A percentile compares a stretch with the other conserved stretches of the same genome.
These are phyloP conservation scores for Corythaeola cristata DNA, from an alignment of 2,113 vertebrate species.

Conservation along the genomic window DNA sequence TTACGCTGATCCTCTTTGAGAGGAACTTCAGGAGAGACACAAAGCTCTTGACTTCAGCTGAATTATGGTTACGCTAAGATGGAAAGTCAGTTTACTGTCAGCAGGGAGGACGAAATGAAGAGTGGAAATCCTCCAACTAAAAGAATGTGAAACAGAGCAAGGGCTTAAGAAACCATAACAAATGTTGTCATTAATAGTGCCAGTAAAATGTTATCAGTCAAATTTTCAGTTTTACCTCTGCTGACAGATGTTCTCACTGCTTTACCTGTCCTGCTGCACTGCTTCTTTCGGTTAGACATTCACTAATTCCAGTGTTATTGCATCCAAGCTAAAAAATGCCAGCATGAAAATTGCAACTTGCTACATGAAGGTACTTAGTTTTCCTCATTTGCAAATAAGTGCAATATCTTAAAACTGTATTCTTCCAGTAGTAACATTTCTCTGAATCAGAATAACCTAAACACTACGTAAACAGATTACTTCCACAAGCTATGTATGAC, in stretches of 20 bases:
- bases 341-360: not conserved
- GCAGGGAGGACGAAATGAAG: not conserved
- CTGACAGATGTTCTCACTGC: not conserved
- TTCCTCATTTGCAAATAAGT: not conserved
- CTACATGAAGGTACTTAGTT: not conserved
- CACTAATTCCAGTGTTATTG: fast-evolving
- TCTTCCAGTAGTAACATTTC: not conserved
- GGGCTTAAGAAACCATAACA: not conserved
- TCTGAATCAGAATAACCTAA: not conserved
- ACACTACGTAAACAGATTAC: not conserved
- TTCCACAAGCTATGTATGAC: not conserved
- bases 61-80: not conserved
- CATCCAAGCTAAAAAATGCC: not conserved
- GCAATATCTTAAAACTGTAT: not conserved
- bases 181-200: not conserved
- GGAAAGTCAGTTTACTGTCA: not conserved
- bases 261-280: not conserved
- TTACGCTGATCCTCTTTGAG: not conserved
- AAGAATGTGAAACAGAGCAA: not conserved
- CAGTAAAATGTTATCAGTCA: not conserved
- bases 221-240: not conserved
- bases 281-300: not conserved
- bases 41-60: not conserved
- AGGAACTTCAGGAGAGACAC: not conserved
- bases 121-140: not conserved